Evolutionary conservation across 2,113 vertebrate species (phyloP).

Genomic region (Sinocyclocheilus rhinocerous): DNA sequence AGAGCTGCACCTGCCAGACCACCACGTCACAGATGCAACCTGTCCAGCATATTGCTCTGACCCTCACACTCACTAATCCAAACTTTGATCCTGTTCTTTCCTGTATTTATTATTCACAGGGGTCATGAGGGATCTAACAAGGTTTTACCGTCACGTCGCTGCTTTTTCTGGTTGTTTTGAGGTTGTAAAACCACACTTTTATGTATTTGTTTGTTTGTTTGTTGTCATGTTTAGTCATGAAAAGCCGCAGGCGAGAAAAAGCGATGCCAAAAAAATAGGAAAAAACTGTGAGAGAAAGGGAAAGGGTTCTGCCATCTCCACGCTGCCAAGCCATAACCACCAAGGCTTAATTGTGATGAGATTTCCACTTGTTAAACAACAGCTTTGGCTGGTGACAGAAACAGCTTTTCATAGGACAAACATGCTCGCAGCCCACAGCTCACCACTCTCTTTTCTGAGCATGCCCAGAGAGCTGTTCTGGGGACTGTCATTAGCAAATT

Average conservation of each 20-base stretch:
- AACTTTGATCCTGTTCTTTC: constrained; percentile 63
- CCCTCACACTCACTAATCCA: constrained; percentile 50
- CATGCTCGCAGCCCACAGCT: constrained; percentile 58
- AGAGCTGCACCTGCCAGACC: constrained; percentile 70
- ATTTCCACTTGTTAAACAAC: constrained; percentile 78
- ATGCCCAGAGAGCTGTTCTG: constrained; percentile 64
- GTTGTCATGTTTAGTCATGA: constrained; percentile 61
- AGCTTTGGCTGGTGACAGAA: constrained; percentile 67
- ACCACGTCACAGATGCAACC: constrained; percentile 30
- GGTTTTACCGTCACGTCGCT: constrained; percentile 53
- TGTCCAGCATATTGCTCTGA: constrained; percentile 26
- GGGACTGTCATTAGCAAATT: constrained; percentile 68
- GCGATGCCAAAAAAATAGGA: constrained; percentile 35
- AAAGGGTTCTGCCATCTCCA: constrained; percentile 51
- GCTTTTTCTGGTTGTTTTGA: constrained; percentile 48
- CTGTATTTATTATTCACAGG: constrained; percentile 64
- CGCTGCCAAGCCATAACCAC: constrained; percentile 69
- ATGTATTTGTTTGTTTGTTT: constrained; percentile 63
- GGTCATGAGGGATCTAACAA: constrained; percentile 65
- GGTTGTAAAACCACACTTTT: constrained; percentile 54
- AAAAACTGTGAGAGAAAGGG: background rate
- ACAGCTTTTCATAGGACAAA: constrained; percentile 66
- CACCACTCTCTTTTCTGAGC: constrained; percentile 60
- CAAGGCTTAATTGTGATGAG: constrained; percentile 70
- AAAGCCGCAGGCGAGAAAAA: constrained; percentile 60